phyloP scores from a whole-genome alignment of 2,888 invertebrate genomes.

The Thera britannica region DNA sequence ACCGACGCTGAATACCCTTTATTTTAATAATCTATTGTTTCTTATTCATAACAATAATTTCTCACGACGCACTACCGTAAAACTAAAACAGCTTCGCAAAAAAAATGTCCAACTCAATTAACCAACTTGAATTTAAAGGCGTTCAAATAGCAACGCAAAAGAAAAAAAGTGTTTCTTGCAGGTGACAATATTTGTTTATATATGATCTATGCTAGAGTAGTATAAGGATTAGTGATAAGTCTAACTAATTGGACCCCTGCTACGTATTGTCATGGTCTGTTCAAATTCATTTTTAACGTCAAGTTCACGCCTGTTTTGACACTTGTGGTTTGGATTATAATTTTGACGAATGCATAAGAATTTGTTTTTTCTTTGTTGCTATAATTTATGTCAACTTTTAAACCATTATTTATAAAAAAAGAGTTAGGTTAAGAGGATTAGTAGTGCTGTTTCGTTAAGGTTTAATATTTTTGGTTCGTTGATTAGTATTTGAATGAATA shows the following conservation, averaged over 20 bases:
- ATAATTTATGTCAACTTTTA: too few relatives aligned
- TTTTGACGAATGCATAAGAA: conserved; percentile 1
- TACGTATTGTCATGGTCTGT: conserved; percentile 40
- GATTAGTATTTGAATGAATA: too few relatives aligned
- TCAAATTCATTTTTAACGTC: conserved; percentile 41
- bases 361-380: too few relatives aligned
- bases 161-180: conserved; percentile 5
- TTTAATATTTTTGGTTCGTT: too few relatives aligned
- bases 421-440: too few relatives aligned
- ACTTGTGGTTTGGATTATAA: neutral
- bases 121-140: conserved; percentile 19
- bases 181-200: conserved; percentile 4
- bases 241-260: conserved; percentile 71
- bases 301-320: conserved; percentile 38
- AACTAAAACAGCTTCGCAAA: conserved; percentile 52
- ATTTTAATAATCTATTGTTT: conserved; percentile 42
- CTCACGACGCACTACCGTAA: conserved; percentile 45
- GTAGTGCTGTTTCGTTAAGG: too few relatives aligned
- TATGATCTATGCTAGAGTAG: neutral
- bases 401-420: too few relatives aligned
- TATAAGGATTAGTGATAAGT: conserved; percentile 65
- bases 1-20: neutral
- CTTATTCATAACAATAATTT: conserved; percentile 39
- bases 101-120: conserved; percentile 67
- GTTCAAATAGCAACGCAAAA: neutral